Conservation (phyloP, 2,113 vertebrate genomes). For the Etheostoma cragini region DNA sequence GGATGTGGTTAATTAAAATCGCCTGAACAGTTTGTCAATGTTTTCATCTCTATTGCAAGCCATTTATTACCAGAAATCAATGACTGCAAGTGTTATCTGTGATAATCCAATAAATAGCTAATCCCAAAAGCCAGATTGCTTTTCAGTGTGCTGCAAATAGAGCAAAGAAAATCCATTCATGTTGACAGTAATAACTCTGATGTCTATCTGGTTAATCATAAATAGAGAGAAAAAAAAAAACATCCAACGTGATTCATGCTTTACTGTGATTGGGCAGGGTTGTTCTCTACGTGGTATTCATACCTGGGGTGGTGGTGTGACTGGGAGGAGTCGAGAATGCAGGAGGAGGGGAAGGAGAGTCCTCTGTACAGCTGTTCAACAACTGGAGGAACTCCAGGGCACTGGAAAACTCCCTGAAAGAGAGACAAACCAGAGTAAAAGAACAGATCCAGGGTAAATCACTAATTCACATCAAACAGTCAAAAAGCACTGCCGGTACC, state of each 20-base stretch:
- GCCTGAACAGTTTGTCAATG: neutral
- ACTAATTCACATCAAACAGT: neutral
- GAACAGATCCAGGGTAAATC: neutral
- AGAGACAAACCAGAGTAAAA: neutral
- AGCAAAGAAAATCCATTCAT: constrained; percentile 31
- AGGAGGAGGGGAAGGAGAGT: constrained; percentile 73
- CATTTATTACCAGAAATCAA: constrained; percentile 34
- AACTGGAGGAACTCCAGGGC: constrained; percentile 93
- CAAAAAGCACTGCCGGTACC: neutral
- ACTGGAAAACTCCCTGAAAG: constrained; percentile 89
- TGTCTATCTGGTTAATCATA: constrained; percentile 15
- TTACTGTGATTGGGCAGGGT: neutral
- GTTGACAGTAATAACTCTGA: constrained; percentile 4
- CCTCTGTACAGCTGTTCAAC: constrained; percentile 92
- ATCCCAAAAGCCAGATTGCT: constrained; percentile 18
- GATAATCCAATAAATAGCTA: constrained; percentile 38
- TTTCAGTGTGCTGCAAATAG: neutral
- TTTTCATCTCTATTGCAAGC: constrained; percentile 6
- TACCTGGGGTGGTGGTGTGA: constrained; percentile 81
- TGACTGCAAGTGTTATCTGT: constrained; percentile 30
- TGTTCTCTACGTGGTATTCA: neutral
- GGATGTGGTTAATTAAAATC: constrained; percentile 10
- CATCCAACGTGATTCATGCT: constrained; percentile 8
- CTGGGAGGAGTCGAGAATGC: constrained; percentile 80
- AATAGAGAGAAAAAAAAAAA: neutral